These are phyloP conservation scores for Epicampocera succincta DNA, from an alignment of 2,888 invertebrate genomes.

Conservation along the genomic window DNA sequence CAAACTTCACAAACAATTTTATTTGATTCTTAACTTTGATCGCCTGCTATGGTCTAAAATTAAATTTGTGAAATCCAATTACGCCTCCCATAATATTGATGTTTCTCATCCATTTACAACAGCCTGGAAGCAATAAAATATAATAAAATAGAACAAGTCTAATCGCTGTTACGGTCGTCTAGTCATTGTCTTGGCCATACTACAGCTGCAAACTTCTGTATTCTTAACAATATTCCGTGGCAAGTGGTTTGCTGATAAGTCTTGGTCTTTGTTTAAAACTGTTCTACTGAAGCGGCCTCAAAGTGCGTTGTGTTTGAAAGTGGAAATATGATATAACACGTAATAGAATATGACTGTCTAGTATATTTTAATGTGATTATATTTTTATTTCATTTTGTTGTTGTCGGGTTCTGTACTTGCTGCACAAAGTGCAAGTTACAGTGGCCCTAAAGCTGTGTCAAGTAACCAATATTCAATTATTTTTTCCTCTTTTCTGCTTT, in stretches of 20 bases:
- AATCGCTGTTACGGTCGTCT: neutral
- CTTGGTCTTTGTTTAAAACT: neutral
- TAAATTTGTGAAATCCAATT: too few relatives aligned
- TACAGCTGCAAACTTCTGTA: slow-evolving; percentile 34
- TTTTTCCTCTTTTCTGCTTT: neutral
- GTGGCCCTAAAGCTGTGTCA: slow-evolving; percentile 20
- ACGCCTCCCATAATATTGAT: too few relatives aligned
- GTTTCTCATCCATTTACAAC: too few relatives aligned
- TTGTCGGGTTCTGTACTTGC: neutral
- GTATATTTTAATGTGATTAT: too few relatives aligned
- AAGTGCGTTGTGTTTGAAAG: neutral
- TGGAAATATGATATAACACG: neutral
- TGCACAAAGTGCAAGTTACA: slow-evolving; percentile 2
- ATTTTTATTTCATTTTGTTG: slow-evolving; percentile 8
- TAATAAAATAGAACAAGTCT: too few relatives aligned
- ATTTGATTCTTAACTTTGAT: too few relatives aligned
- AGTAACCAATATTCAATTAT: slow-evolving; percentile 37
- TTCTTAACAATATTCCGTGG: slow-evolving; percentile 25
- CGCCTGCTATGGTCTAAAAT: too few relatives aligned
- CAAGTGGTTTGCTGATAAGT: too few relatives aligned
- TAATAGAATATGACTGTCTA: slow-evolving; percentile 8
- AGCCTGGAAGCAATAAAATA: too few relatives aligned
- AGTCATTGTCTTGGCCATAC: slow-evolving; percentile 10
- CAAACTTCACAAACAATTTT: too few relatives aligned
- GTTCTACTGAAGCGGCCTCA: too few relatives aligned